Base-by-base conservation (phyloP, 2,888 invertebrate species). In the Beris chalybata region DNA sequence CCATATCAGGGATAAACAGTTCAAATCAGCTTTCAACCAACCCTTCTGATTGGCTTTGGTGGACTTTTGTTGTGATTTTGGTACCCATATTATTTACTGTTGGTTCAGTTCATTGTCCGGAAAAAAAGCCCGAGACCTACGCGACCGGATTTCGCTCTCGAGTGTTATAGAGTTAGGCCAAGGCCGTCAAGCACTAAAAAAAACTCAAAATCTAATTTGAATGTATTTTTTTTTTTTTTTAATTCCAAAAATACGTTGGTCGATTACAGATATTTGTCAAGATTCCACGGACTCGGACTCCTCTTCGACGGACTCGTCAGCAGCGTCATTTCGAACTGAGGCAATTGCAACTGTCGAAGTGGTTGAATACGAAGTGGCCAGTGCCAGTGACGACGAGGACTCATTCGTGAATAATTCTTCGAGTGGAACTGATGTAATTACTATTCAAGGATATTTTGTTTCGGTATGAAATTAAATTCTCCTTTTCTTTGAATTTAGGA, bases 271-370 rank as follows among this genome's bases (percentile, higher is more conserved):
- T 67, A 50, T 73, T 52, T 74, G 74, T 58, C 71, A 70, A 70
- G 85, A 85, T 78, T 83, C 84, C 71, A 83, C 81, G 75, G 85
- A 85, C 78, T 82, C 83, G 67, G 82, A 82, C 67, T 70, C 71
- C 56, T 71, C 71, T n/a, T 50, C 61, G 11, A 52, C 52, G 11
- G 50, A 32, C 9, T 38, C 38, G 3, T 22, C 22, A 15, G 50
- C n/a, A 13, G 59, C 47, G 7, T 59, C 59, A 3, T 71, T 67
- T 63, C 64, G 61, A 43, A 67, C 67, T n/a, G 67, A 67, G 43
- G 78, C 69, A 15, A 70, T 75, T 55, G 74, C 75, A 22, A 75
- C 77, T 59, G 69, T 74, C 29, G 72, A 72, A 58, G 76, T 74
- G 30, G 70, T 80, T 53, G 83, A 84, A 76, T 85, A 81, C 76